phyloP scores from a whole-genome alignment of 1,140 invertebrate genomes.

The Protaetia brevitarsis region DNA sequence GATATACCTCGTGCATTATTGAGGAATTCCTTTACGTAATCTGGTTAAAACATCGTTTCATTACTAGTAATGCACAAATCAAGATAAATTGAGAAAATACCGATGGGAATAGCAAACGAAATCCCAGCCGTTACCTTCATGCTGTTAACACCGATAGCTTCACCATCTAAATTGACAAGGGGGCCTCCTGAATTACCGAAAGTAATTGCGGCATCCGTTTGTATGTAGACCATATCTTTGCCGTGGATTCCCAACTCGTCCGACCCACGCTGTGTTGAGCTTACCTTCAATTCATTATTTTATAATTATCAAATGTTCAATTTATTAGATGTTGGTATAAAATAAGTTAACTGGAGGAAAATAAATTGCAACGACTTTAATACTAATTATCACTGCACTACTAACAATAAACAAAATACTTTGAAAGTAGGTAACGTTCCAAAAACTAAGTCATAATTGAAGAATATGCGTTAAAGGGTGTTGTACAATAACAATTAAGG shows the following conservation, averaged over 20 bases:
- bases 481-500: too few relatives aligned
- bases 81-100: conserved; percentile 27
- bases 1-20: conserved; percentile 53
- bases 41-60: conserved; percentile 47
- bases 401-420: too few relatives aligned
- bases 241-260: conserved; percentile 77
- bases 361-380: too few relatives aligned
- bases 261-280: conserved; percentile 72
- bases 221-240: conserved; percentile 87
- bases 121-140: conserved; percentile 91
- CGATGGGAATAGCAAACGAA: conserved; percentile 91
- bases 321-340: too few relatives aligned
- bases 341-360: too few relatives aligned
- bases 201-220: conserved; percentile 93
- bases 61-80: conserved; percentile 12
- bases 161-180: conserved; percentile 87
- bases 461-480: too few relatives aligned
- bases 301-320: too few relatives aligned
- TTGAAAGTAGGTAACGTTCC: too few relatives aligned
- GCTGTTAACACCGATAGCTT: conserved; percentile 93
- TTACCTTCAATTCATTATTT: conserved; percentile 47
- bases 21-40: conserved; percentile 86
- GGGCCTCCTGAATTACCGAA: conserved; percentile 96
- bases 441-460: too few relatives aligned
- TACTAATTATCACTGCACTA: too few relatives aligned